Evolutionary conservation across 2,797 vertebrate species (phyloP).

Genomic region (Lithobates pipiens): DNA sequence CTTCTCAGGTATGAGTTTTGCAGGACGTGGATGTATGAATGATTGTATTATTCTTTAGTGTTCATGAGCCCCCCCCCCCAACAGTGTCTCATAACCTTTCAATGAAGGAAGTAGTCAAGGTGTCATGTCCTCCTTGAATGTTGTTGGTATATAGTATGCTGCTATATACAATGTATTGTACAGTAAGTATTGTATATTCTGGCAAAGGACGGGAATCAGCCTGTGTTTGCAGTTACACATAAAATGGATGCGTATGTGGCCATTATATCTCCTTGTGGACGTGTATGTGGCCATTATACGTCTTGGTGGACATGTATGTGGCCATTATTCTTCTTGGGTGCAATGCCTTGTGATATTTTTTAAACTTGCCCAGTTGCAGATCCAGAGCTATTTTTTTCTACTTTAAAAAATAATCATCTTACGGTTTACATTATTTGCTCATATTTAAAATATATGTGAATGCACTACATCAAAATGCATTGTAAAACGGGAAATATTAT

Average conservation of each 20-base stretch:
- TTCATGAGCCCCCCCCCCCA: not conserved
- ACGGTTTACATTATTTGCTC: not conserved
- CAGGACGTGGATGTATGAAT: conserved; percentile 14
- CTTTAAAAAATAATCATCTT: not conserved
- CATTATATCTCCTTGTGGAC: not conserved
- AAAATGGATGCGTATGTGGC: conserved; percentile 29
- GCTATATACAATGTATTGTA: conserved; percentile 19
- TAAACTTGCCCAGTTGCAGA: no score
- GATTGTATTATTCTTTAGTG: conserved; percentile 14
- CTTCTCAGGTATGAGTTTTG: conserved; percentile 39
- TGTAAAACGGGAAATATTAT: no score
- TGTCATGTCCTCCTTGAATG: conserved; percentile 28
- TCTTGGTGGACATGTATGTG: not conserved
- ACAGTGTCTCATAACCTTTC: not conserved
- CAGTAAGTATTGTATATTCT: conserved; percentile 4
- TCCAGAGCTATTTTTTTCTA: no score
- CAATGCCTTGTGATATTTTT: not conserved
- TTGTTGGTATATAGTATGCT: conserved; percentile 21
- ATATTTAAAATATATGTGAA: no score
- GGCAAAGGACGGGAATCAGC: not conserved
- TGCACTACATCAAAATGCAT: no score
- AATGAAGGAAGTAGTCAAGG: conserved; percentile 6
- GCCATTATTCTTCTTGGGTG: not conserved
- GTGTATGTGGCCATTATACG: conserved; percentile 1
- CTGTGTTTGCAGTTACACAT: conserved; percentile 23